Base-by-base conservation (phyloP, 2,113 vertebrate species). In the Alligator sinensis region DNA sequence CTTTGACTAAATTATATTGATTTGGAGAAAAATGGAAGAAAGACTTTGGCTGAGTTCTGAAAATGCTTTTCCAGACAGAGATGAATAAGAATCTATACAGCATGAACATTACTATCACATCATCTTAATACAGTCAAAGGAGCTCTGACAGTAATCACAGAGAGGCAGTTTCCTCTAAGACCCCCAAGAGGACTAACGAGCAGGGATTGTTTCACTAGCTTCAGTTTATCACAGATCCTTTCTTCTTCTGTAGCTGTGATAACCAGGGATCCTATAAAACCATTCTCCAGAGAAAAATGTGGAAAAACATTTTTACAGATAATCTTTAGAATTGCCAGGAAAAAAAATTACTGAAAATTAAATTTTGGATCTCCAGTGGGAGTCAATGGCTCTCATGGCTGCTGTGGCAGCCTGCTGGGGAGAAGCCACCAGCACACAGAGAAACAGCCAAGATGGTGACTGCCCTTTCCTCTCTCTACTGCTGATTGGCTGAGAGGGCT, bases 31-130 rank as follows among this genome's bases (percentile, higher is more conserved):
- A 70, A 70, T 77, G 54, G 11, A 74, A 9, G 13, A 70, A 75
- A 87, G 30, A 21, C 11, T 58, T 47, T 28, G 25, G 14, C 11
- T 58, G 77, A 80, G 2, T 21, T 68, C 84, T 5, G 22, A 77
- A 88, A 84, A 77, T 84, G 78, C 57, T 93, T 84, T 30, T 80
- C 16, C 59, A 77, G 54, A 24, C 34, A 91, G 57, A 76, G 83
- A 54, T 3, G 77, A 91, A 81, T 10, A 70, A 81, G 78, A 62
- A 88, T 14, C 60, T 21, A 61, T 61, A 21, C 22, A 21, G 0
- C 12, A 76, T 79, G 81, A 10, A 3, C 11, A 10, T 92, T 5
- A 1, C 16, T 11, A 18, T 82, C 13, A 13, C 57, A 78, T 55
- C n/a, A 60, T 12, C n/a, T 30, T 15, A n/a, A 59, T 30, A 58